Evolutionary conservation across 2,797 vertebrate genomes (phyloP), one percentile per base, ranked within the genome.

Genomic region (Cossypha dichroa): DNA sequence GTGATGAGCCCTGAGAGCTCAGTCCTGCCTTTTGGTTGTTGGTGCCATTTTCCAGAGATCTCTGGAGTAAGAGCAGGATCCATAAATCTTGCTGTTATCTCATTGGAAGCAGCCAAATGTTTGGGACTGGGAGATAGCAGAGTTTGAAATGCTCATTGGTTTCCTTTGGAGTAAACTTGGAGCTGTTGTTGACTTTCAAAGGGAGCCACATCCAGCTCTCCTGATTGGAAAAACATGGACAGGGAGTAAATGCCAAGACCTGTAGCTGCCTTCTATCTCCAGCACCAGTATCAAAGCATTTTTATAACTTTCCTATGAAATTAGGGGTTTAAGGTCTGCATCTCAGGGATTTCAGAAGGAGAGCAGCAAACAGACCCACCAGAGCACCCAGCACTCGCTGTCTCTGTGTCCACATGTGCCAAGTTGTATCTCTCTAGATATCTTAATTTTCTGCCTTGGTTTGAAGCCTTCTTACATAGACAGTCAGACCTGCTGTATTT

Each of bases 211-310:
- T 95, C 91, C 82, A 91, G 81, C 87, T 87, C 43, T 89, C 64
- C 87, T 94, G 93, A 90, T 90, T 91, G 91, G 90, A 94, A 94
- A 90, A 96, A 85, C 60, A 59, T 88, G 91, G 92, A 38, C 23
- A 10, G 72, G 68, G 89, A 88, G 75, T 60, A 77, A 83, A 94
- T 80, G 89, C 94, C 85, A 91, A 94, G 93, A 56, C 82, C 93
- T 0, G 0, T 43, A 79, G 78, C 86, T 95, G 94, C 72, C 72
- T 87, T 94, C 77, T 83, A 55, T 93, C 84, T 91, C 72, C 66
- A 83, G 41, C 95, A 89, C 52, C 87, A 77, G 29, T 18, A 13
- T 89, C 49, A 67, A 63, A 85, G 67, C 0, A 33, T 0, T n/a
- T 79, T 56, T 34, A 40, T 56, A 90, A 43, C 56, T 83, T 74